phyloP scores from a whole-genome alignment of 2,113 vertebrate species.

The Anolis sagrei region DNA sequence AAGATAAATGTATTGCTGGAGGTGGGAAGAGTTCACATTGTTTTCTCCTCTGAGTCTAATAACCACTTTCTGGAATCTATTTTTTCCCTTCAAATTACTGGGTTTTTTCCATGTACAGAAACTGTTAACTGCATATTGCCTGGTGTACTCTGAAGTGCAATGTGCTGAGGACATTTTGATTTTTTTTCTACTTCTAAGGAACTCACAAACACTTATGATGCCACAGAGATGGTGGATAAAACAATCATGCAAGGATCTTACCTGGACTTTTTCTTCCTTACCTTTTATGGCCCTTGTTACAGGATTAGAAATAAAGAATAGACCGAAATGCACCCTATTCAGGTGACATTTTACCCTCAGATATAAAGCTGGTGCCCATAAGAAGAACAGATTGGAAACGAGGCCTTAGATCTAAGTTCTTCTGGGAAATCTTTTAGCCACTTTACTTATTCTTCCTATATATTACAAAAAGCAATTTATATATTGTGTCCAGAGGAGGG shows the following conservation, averaged over 20 bases:
- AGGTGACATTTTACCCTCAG: neutral
- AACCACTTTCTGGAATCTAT: neutral
- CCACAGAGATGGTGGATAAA: neutral
- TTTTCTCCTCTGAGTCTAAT: neutral
- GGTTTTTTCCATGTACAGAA: neutral
- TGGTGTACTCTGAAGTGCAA: slow-evolving; percentile 19
- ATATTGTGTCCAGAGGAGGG: too few species aligned
- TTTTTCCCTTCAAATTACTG: neutral
- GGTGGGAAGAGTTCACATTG: neutral
- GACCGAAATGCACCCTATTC: neutral
- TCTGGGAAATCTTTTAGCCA: neutral
- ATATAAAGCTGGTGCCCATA: neutral
- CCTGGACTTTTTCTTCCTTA: neutral
- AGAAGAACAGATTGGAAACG: neutral
- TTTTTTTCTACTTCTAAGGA: neutral
- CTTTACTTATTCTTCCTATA: neutral
- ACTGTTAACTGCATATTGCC: slow-evolving; percentile 9
- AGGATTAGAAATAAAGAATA: neutral
- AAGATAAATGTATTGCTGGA: neutral
- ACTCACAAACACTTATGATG: slow-evolving; percentile 15
- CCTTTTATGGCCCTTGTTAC: neutral
- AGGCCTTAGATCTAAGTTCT: neutral
- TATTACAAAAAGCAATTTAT: neutral
- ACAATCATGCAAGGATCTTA: slow-evolving; percentile 15
- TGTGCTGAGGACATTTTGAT: neutral